A percentile compares a stretch with the other conserved stretches of the same genome.
Evolutionary conservation across 2,888 invertebrate species (phyloP).

Genomic region (Monoplex corrugatus): DNA sequence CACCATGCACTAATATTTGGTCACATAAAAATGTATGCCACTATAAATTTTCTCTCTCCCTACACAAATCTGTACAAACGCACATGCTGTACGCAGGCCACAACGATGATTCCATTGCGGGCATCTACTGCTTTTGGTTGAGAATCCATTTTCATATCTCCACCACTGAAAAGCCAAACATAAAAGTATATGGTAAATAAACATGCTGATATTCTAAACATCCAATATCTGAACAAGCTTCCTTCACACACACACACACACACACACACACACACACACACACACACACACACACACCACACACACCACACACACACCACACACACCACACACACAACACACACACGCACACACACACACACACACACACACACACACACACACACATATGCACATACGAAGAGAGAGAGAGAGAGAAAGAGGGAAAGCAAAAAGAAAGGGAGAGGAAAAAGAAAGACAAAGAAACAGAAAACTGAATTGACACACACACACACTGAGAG

Average conservation of each 20-base stretch:
- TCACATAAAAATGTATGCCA: too few species aligned
- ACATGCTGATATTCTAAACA: neutral
- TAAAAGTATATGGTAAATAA: neutral
- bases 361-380: neutral
- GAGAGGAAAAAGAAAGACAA: neutral
- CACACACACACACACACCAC: neutral
- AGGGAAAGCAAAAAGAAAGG: neutral
- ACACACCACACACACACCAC: too few species aligned
- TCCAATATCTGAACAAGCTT: too few species aligned
- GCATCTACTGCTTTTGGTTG: slow-evolving; percentile 94
- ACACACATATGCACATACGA: neutral
- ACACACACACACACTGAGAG: neutral
- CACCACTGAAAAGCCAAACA: slow-evolving; percentile 61
- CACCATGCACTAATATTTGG: too few species aligned
- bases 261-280: neutral
- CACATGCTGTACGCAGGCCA: slow-evolving; percentile 92
- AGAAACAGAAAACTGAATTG: neutral
- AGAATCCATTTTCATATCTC: slow-evolving; percentile 87
- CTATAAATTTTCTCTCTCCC: too few species aligned
- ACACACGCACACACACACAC: neutral
- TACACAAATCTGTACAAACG: slow-evolving; percentile 60
- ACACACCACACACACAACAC: neutral
- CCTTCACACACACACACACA: neutral
- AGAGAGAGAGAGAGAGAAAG: neutral
- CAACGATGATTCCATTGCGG: slow-evolving; percentile 88